phyloP scores from a whole-genome alignment of 2,113 vertebrate genomes.

The Ranitomeya variabilis region DNA sequence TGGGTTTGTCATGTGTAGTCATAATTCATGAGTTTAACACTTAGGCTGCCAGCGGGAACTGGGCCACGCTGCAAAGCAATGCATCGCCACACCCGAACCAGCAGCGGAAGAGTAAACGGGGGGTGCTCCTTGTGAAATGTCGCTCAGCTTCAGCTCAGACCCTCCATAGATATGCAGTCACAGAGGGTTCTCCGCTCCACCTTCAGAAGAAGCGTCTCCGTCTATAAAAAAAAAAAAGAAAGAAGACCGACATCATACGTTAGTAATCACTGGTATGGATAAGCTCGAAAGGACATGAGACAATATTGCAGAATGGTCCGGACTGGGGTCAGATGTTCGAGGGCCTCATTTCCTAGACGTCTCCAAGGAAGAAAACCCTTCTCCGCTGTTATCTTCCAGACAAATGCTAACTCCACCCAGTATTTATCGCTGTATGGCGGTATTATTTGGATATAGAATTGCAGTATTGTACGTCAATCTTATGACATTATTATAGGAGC shows the following conservation, averaged over 20 bases:
- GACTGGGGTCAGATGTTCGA: not conserved
- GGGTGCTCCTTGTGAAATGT: not conserved
- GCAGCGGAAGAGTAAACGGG: slow-evolving; percentile 46
- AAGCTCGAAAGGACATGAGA: not conserved
- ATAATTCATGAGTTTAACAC: slow-evolving; percentile 39
- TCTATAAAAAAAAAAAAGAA: slow-evolving; percentile 70
- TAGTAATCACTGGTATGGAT: not conserved
- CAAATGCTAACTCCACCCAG: not conserved
- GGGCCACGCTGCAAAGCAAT: slow-evolving; percentile 33
- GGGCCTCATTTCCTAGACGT: not conserved
- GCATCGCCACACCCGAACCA: slow-evolving; percentile 25
- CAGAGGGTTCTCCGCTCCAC: slow-evolving; percentile 88
- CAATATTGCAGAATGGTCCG: not conserved
- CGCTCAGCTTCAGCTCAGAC: slow-evolving; percentile 71
- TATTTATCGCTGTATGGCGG: not conserved
- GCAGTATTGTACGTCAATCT: not conserved
- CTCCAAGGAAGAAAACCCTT: not conserved
- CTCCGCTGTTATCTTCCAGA: not conserved
- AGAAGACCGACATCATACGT: not conserved
- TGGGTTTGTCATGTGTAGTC: slow-evolving; percentile 43
- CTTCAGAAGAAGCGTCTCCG: slow-evolving; percentile 87
- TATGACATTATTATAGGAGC: not conserved
- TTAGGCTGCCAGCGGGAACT: slow-evolving; percentile 42
- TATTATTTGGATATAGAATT: not conserved
- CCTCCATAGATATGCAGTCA: slow-evolving; percentile 81